phyloP scores from a whole-genome alignment of 2,797 vertebrate genomes.

The Parotocinclus haroldoi region DNA sequence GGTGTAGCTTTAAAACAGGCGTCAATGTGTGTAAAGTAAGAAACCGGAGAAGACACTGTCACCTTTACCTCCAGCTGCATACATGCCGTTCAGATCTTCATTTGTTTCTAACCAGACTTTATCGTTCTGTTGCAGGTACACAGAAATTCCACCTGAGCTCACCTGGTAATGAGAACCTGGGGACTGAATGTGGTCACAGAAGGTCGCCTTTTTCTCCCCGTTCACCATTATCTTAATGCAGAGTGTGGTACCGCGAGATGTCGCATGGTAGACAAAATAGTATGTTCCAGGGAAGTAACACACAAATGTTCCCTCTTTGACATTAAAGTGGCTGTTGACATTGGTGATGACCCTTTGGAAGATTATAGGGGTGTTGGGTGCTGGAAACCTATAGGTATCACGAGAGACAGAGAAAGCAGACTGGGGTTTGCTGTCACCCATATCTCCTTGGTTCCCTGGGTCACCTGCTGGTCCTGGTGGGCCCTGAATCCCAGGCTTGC shows the following conservation, averaged over 20 bases:
- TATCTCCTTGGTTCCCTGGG: slow-evolving; percentile 44
- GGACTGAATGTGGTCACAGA: slow-evolving; percentile 72
- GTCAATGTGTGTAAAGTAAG: slow-evolving; percentile 73
- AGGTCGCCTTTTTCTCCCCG: slow-evolving; percentile 49
- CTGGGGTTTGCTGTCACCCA: slow-evolving; percentile 61
- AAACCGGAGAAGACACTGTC: slow-evolving; percentile 83
- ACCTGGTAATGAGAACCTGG: slow-evolving; percentile 59
- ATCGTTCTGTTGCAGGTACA: slow-evolving; percentile 52
- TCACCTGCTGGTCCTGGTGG: slow-evolving; percentile 49
- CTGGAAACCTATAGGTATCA: slow-evolving; percentile 49
- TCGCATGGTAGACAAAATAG: slow-evolving; percentile 74
- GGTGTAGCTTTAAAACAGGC: neutral
- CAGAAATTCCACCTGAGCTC: slow-evolving; percentile 69
- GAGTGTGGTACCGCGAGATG: slow-evolving; percentile 60
- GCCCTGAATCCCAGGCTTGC: slow-evolving; percentile 59
- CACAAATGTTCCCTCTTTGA: slow-evolving; percentile 68
- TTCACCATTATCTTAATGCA: slow-evolving; percentile 60
- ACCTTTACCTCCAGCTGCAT: slow-evolving; percentile 53
- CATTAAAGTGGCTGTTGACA: slow-evolving; percentile 61
- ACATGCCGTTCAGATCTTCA: slow-evolving; percentile 69
- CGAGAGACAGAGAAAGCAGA: slow-evolving; percentile 75
- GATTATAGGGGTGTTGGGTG: slow-evolving; percentile 45
- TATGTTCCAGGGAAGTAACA: slow-evolving; percentile 72
- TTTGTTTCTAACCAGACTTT: slow-evolving; percentile 73
- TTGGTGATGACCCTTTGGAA: slow-evolving; percentile 69